Conservation (phyloP, 2,888 invertebrate species). For the Cantharis rustica region DNA sequence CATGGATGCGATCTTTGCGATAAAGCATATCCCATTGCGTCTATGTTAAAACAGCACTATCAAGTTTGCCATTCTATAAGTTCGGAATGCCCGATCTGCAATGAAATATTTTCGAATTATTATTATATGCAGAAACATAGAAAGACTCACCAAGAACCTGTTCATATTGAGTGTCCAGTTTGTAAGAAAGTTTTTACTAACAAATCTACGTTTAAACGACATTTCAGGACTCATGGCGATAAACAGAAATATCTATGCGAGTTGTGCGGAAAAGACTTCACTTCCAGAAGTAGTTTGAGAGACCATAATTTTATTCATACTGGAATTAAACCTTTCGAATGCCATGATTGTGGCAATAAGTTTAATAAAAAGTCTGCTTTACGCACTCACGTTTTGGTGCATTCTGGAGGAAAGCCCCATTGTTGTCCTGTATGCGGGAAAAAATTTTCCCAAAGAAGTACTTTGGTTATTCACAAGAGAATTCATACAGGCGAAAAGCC, state of each 20-base stretch:
- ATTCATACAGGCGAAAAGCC: constrained; percentile 56
- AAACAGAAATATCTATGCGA: constrained; percentile 48
- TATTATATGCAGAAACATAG: neutral
- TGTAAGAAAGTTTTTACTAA: neutral
- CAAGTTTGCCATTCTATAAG: too few relatives aligned
- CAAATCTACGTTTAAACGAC: neutral
- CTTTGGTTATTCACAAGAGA: constrained; percentile 57
- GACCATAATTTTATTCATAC: constrained; percentile 45
- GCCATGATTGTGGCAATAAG: constrained; percentile 52
- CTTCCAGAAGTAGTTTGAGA: constrained; percentile 53
- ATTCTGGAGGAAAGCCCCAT: constrained; percentile 51
- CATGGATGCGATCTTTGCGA: neutral
- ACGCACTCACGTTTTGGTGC: constrained; percentile 40
- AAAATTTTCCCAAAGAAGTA: constrained; percentile 42
- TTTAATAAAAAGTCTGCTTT: constrained; percentile 24
- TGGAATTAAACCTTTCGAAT: constrained; percentile 51
- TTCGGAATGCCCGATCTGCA: neutral
- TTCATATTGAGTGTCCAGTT: neutral
- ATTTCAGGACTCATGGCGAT: neutral
- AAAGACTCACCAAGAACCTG: neutral
- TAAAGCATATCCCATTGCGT: neutral
- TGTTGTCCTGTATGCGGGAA: constrained; percentile 35
- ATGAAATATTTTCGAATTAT: neutral
- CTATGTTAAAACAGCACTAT: neutral
- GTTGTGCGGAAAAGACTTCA: constrained; percentile 57